Evolutionary conservation across 2,797 vertebrate genomes (phyloP), one percentile per base, ranked within the genome.

Genomic region (Paramormyrops hopkinsi): DNA sequence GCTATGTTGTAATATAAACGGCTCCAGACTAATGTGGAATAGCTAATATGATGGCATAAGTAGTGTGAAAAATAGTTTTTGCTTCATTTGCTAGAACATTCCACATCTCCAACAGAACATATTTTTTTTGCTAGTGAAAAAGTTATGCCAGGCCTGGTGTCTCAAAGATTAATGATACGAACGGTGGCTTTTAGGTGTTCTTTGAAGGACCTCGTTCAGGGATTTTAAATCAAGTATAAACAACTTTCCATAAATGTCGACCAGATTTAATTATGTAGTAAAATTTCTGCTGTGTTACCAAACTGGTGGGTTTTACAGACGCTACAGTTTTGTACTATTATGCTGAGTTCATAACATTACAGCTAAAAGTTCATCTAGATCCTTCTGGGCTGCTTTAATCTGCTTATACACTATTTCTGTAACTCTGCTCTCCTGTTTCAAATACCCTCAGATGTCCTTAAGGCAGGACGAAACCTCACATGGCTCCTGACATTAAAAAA

Each of bases 201-300:
- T 33, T 86, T 86, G 48, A 53, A 86, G 83, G 83, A 50, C 50
- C 44, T 50, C 83, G 48, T 33, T 51, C 22, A 5, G 46, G 83
- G 50, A 86, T 53, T 86, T 86, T 51, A 50, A 33, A 51, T 86
- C 22, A 51, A 51, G 83, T 54, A 53, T 53, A 86, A 85, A 51
- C 83, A 85, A 51, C 83, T 25, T 85, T 44, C 83, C 48, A 51
- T 53, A 86, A 86, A 86, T 86, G 22, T 29, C 48, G 83, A 54
- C 48, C 46, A 29, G 25, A 53, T 86, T 86, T 86, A 51, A 54
- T 51, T 33, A 51, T 51, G 83, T 53, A 33, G 50, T 51, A 86
- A 82, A 82, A 82, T 82, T 82, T 82, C 76, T 82, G 76, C 76
- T 82, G 76, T 46, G 76, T 82, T 82, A n/a, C 76, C 76, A 82